phyloP scores from a whole-genome alignment of 2,113 vertebrate species.

The Pimephales promelas region DNA sequence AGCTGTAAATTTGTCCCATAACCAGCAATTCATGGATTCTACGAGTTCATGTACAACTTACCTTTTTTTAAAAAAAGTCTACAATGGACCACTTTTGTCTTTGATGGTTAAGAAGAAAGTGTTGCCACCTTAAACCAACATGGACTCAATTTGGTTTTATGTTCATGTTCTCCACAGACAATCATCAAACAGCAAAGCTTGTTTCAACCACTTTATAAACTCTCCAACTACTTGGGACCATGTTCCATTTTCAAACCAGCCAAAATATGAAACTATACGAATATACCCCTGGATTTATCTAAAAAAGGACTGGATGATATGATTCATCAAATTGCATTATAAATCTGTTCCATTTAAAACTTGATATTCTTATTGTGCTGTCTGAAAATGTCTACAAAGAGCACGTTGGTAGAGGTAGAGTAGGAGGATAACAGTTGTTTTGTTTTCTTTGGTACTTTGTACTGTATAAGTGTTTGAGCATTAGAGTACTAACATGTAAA shows the following conservation, averaged over 20 bases:
- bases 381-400: slow-evolving; percentile 39
- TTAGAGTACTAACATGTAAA: not conserved
- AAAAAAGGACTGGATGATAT: not conserved
- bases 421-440: slow-evolving; percentile 12
- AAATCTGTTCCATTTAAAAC: slow-evolving; percentile 8
- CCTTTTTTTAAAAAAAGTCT: not conserved
- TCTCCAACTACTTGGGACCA: not conserved
- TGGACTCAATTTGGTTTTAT: not conserved
- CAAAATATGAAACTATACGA: slow-evolving; percentile 26
- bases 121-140: not conserved
- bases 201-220: not conserved
- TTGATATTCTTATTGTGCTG: slow-evolving; percentile 16
- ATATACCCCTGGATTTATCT: not conserved
- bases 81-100: not conserved
- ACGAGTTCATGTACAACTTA: not conserved
- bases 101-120: not conserved
- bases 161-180: not conserved
- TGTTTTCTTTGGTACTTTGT: slow-evolving; percentile 27
- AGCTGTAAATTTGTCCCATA: slow-evolving; percentile 18
- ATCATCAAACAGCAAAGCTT: not conserved
- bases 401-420: slow-evolving; percentile 42
- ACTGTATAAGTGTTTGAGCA: slow-evolving; percentile 24
- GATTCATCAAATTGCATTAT: not conserved
- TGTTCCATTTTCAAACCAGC: slow-evolving; percentile 11
- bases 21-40: not conserved